Base-by-base conservation (phyloP, 2,888 invertebrate species). In the Drosophila cognata region DNA sequence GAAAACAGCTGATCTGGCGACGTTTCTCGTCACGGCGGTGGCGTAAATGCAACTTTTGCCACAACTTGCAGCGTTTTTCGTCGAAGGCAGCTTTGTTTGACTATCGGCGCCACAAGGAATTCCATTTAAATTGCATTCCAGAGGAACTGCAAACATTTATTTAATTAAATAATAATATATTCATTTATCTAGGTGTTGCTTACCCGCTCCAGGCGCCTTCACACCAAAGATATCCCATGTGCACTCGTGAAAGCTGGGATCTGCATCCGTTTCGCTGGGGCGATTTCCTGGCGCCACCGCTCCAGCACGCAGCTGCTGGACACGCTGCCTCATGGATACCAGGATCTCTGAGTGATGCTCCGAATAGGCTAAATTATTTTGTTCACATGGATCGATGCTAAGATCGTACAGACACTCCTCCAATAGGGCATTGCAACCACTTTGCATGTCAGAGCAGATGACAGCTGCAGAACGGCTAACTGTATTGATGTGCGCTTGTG, bases 171-270 rank as follows among this genome's bases (percentile, higher is more conserved):
- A n/a, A 16, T 11, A 28, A 10, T 13, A 29, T 6, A 29, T n/a
- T 8, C 1, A 16, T 8, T 13, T 13, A 2, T 16, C 18, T 10
- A 48, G 13, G 11, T 29, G 0, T 0, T 25, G 41, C 56, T 67
- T 21, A 85, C 84, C 72, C 8, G 43, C 4, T 5, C 43, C 43
- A 2, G 73, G 33, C n/a, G 56, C 43, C 6, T 76, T 72, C 4
- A 82, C 74, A 29, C 79, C 70, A 57, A 72, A 95, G 78, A 93
- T 94, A 2, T 93, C 93, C 95, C 95, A 95, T 0, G 94, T 94
- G 59, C 94, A 93, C 60, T 94, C 94, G 93, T 94, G 95, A 16
- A 92, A 79, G 0, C 82, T 81, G 0, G 95, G 95, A 92, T 95
- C 93, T 1, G 94, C 94, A 2, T 91, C 92, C 0, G 92, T 91